phyloP scores from a whole-genome alignment of 2,797 vertebrate species.

The Pogoniulus pusillus region DNA sequence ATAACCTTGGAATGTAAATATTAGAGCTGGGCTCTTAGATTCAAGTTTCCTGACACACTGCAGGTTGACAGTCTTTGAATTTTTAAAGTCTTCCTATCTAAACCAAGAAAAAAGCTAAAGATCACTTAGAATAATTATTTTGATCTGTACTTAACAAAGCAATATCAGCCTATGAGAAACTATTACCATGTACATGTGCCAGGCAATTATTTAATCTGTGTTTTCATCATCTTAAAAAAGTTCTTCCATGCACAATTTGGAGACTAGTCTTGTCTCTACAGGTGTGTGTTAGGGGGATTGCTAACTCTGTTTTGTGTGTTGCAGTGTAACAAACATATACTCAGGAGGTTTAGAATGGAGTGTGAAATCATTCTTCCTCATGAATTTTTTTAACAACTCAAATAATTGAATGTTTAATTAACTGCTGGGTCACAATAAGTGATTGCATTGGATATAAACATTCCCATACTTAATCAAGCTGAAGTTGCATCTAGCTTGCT shows the following conservation, averaged over 20 bases:
- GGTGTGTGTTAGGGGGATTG: not conserved
- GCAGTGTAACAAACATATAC: not conserved
- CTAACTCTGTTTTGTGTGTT: not conserved
- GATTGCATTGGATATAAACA: not conserved
- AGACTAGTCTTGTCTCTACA: not conserved
- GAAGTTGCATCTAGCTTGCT: not conserved
- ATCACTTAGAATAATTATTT: conserved; percentile 25
- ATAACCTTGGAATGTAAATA: conserved; percentile 30
- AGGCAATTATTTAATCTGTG: not conserved
- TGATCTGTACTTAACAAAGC: conserved; percentile 11
- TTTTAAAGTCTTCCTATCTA: conserved; percentile 19
- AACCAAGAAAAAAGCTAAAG: conserved; percentile 23
- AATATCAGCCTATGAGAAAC: not conserved
- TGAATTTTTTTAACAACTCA: not conserved
- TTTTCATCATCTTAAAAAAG: not conserved
- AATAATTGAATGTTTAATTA: not conserved
- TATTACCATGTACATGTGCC: not conserved
- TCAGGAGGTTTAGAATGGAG: not conserved
- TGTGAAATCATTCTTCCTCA: not conserved
- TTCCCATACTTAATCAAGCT: not conserved
- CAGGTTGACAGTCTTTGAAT: conserved; percentile 18
- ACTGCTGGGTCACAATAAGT: not conserved
- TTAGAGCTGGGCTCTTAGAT: conserved; percentile 19
- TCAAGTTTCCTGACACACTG: not conserved
- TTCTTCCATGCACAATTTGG: not conserved